Evolutionary conservation across 2,113 vertebrate species (phyloP).

Genomic region (Mormyrus iriodes): DNA sequence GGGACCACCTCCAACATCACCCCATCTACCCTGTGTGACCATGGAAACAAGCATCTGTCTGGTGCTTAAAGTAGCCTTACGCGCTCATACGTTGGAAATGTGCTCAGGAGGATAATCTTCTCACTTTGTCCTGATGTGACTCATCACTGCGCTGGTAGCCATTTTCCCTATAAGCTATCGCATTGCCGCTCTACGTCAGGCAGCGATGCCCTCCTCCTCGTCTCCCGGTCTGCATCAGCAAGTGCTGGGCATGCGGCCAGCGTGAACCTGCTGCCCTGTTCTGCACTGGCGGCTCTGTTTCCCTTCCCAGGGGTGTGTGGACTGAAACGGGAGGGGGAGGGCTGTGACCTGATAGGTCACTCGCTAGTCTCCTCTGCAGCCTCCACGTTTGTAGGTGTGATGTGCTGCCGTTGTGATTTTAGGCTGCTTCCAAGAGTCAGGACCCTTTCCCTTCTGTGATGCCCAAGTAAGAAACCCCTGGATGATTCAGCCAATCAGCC

Average conservation of each 20-base stretch:
- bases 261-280: not conserved
- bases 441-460: not conserved
- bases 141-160: not conserved
- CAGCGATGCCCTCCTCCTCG: not conserved
- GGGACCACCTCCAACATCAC: not conserved
- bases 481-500: not conserved
- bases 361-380: not conserved
- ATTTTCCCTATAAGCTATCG: not conserved
- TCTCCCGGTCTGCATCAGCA: not conserved
- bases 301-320: not conserved
- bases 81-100: not conserved
- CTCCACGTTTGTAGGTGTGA: not conserved
- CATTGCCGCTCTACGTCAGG: not conserved
- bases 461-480: not conserved
- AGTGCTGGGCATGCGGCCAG: not conserved
- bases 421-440: not conserved
- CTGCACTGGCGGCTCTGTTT: not conserved
- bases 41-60: not conserved
- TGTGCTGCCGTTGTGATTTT: not conserved
- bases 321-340: not conserved
- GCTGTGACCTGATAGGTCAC: not conserved
- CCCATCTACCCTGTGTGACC: not conserved
- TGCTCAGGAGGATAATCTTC: not conserved
- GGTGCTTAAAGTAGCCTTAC: not conserved
- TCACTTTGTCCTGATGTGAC: not conserved